phyloP scores from a whole-genome alignment of 2,888 invertebrate genomes.

The Oegoconia quadripuncta region DNA sequence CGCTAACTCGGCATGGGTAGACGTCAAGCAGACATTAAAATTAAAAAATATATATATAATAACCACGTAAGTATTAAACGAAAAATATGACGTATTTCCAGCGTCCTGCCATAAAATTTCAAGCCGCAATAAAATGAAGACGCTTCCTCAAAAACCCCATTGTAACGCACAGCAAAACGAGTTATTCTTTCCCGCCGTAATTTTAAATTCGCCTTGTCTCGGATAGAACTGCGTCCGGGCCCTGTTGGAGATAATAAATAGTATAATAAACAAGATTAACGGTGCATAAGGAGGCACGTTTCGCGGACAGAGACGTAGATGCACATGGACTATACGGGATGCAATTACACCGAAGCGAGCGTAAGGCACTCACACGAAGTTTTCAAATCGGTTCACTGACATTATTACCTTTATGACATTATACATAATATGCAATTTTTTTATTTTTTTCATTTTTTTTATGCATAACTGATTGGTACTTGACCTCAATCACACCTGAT shows the following conservation, averaged over 20 bases:
- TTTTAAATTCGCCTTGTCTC: conserved; percentile 45
- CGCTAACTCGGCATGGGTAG: no score
- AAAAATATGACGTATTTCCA: no score
- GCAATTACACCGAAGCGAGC: conserved; percentile 35
- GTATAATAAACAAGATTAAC: conserved; percentile 76
- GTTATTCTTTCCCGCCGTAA: conserved; percentile 9
- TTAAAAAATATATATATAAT: not conserved
- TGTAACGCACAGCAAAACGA: not conserved
- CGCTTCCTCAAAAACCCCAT: not conserved
- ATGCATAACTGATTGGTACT: no score
- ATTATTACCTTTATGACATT: no score
- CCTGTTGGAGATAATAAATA: conserved; percentile 63
- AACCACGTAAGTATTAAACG: no score
- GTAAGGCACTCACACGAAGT: not conserved
- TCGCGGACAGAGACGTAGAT: conserved; percentile 64
- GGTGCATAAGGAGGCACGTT: conserved; percentile 73
- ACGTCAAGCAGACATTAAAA: no score
- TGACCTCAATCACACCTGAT: no score
- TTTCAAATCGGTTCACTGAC: no score
- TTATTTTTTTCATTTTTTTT: no score
- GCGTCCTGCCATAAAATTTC: no score
- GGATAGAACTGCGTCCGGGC: conserved; percentile 35
- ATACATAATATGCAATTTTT: no score
- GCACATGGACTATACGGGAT: conserved; percentile 40
- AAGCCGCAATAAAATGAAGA: not conserved